Evolutionary conservation across 2,113 vertebrate genomes (phyloP), one percentile per base, ranked within the genome.

Genomic region (Phocoena phocoena): DNA sequence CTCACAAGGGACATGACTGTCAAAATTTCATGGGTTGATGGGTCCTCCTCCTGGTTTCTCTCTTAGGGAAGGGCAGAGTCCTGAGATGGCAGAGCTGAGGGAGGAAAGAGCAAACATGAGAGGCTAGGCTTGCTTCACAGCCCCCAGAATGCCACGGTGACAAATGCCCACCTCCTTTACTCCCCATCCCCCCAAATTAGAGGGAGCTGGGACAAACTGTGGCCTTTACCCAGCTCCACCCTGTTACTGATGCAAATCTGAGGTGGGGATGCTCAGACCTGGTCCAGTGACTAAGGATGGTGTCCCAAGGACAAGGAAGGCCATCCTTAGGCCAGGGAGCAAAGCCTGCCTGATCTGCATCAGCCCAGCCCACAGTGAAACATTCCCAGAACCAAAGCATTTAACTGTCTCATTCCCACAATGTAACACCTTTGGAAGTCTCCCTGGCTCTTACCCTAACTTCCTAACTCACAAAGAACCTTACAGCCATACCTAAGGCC

Each of bases 1-100:
- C 95, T 98, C 96, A 97, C 93, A 1, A 91, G 79, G 94, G 94
- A 88, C 93, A 94, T 97, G 95, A 67, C 86, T 91, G 94, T 76
- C 3, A 67, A 92, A 68, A 85, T 67, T 36, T 94, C 76, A 68
- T 25, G 60, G 60, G 36, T 67, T 50, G 96, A 36, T 11, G 31
- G 14, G 20, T 71, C 73, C 6, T 95, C 20, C 28, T 97, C 74
- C n/a, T 23, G 74, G 76, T 55, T 90, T 77, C 44, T 81, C 89
- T 87, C 73, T 14, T 25, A 67, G 50, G 25, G 70, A 92, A 79
- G 68, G 58, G 23, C 89, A 53, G 60, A 81, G 23, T 85, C 71
- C 86, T 55, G 63, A 82, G 84, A 14, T 0, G 47, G 71, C 93
- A 67, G 86, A 88, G 71, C 96, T 98, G 60, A 62, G 63, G 47